Base-by-base conservation (phyloP, 2,113 vertebrate species). In the Leucopternis melanops region DNA sequence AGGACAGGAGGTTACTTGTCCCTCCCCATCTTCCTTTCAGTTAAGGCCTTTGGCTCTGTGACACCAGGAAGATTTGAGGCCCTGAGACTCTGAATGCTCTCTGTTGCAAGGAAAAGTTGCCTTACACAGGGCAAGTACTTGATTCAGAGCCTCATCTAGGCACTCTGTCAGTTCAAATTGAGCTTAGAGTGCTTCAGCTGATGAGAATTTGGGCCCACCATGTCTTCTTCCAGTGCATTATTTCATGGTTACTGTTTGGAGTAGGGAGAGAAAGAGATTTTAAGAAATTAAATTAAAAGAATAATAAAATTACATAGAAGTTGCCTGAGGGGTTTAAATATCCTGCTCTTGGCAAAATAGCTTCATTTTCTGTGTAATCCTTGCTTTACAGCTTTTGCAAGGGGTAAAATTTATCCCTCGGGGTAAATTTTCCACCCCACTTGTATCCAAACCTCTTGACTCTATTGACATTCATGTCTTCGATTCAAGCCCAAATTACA, bases 361-460 rank as follows among this genome's bases (percentile, higher is more conserved):
- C 67, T 93, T 92, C 50, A 50, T 94, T 96, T 92, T 80, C 50
- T 86, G 9, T 67, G 62, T 95, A 96, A 97, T 96, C 82, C 79
- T 66, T 81, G 29, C 67, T 95, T 90, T 92, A 63, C 82, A 94
- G 71, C 31, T 92, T 95, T 90, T 90, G 25, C 67, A 73, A 95
- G 93, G 74, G 92, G 95, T 94, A 96, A 95, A 96, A 95, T 96
- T 88, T 83, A 13, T 94, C 83, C 92, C 3, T 47, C 11, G 4
- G 85, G 85, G 82, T 87, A 78, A 70, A 94, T 96, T 94, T 96
- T 97, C 90, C 93, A 97, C 72, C 96, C 92, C n/a, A 38, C 75
- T 96, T 93, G 62, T 94, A 95, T 88, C 71, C 85, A 95, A 93
- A 90, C 85, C 82, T 95, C 92, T 92, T 86, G 79, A 94, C 88